Evolutionary conservation across 2,888 invertebrate species (phyloP).

Genomic region (Brachyptera risi): DNA sequence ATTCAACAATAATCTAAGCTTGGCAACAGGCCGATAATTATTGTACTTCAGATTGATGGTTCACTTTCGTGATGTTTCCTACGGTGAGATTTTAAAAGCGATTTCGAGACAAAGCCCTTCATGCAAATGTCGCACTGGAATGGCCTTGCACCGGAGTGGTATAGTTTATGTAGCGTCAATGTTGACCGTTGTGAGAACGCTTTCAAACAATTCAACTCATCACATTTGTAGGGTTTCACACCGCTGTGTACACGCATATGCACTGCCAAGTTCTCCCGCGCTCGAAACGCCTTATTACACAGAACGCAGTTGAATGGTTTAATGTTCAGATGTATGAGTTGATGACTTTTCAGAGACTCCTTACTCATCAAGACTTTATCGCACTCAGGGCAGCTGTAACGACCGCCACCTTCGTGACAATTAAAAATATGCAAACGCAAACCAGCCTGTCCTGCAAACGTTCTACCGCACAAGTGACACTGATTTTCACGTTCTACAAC

Average conservation of each 20-base stretch:
- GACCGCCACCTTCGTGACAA: constrained; percentile 39
- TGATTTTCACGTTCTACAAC: constrained; percentile 23
- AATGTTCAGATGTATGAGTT: constrained; percentile 37
- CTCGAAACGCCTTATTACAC: constrained; percentile 36
- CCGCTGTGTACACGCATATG: constrained; percentile 29
- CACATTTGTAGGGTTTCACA: constrained; percentile 25
- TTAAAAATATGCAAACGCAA: constrained; percentile 40
- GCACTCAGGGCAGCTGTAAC: constrained; percentile 40
- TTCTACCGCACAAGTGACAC: constrained; percentile 40
- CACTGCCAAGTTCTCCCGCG: constrained; percentile 21
- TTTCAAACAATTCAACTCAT: constrained; percentile 34
- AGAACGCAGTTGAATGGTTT: constrained; percentile 38
- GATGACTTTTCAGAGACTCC: constrained; percentile 39
- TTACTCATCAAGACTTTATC: constrained; percentile 37
- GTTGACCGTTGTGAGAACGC: constrained; percentile 40
- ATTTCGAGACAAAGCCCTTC: constrained; percentile 54
- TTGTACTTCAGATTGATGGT: too few relatives aligned
- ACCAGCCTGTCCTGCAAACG: constrained; percentile 38
- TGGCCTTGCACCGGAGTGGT: constrained; percentile 59
- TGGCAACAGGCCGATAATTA: too few relatives aligned
- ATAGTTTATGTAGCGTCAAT: constrained; percentile 56
- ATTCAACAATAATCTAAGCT: too few relatives aligned
- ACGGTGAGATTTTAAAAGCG: constrained; percentile 29
- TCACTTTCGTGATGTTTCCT: constrained; percentile 1
- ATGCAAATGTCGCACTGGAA: constrained; percentile 57